phyloP scores from a whole-genome alignment of 2,888 invertebrate species.

The Gymnosoma rotundatum region DNA sequence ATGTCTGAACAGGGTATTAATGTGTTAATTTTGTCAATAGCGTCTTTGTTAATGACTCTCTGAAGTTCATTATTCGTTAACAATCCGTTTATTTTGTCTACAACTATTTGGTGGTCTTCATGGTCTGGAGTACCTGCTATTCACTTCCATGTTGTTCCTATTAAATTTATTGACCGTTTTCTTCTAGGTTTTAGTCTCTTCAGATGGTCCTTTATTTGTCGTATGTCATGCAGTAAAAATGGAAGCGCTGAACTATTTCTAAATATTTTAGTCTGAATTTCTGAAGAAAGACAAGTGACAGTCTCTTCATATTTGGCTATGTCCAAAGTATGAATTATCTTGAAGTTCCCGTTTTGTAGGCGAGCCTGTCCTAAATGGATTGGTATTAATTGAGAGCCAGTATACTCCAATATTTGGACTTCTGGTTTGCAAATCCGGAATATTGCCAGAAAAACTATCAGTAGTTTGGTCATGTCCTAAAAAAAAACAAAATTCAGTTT shows the following conservation, averaged over 20 bases:
- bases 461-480: too few relatives aligned
- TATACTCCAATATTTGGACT: conserved; percentile 16
- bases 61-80: too few relatives aligned
- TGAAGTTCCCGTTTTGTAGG: conserved; percentile 1
- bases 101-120: conserved; percentile 2
- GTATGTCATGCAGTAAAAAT: neutral
- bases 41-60: too few relatives aligned
- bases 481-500: too few relatives aligned
- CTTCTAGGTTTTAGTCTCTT: too few relatives aligned
- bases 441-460: neutral
- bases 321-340: neutral
- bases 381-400: conserved; percentile 15
- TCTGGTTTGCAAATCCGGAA: neutral
- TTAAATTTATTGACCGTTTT: too few relatives aligned
- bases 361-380: conserved; percentile 5
- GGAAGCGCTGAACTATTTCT: neutral
- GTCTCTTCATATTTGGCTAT: too few relatives aligned
- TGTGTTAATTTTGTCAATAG: too few relatives aligned
- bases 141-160: neutral
- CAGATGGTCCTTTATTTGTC: neutral
- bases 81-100: too few relatives aligned
- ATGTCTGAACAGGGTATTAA: too few relatives aligned
- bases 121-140: neutral
- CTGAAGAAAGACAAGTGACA: too few relatives aligned
- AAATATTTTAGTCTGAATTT: neutral